Conservation (phyloP, 1,140 invertebrate species). For the Lysiphlebus fabarum region DNA sequence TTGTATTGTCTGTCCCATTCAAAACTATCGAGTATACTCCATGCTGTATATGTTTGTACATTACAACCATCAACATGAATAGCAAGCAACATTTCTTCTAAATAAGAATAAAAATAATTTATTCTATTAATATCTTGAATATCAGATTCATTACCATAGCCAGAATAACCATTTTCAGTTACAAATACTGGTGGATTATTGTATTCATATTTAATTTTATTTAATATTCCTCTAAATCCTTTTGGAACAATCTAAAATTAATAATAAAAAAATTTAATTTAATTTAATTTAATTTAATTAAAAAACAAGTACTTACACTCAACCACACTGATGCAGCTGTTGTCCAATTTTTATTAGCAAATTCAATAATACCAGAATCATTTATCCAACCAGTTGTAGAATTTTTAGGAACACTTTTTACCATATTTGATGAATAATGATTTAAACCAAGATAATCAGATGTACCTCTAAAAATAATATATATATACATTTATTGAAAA, state of each 20-base stretch:
- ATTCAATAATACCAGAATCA: conserved; percentile 34
- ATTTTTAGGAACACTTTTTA: conserved; percentile 34
- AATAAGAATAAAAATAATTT: conserved; percentile 50
- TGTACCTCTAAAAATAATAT: conserved; percentile 4
- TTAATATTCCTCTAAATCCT: conserved; percentile 67
- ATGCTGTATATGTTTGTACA: not conserved
- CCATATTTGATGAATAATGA: conserved; percentile 55
- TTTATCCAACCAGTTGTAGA: conserved; percentile 27
- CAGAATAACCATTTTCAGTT: conserved; percentile 71
- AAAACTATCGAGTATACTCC: conserved; percentile 8
- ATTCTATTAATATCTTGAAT: conserved; percentile 51
- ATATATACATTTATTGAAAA: too few relatives aligned
- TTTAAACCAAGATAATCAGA: conserved; percentile 53
- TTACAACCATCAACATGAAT: conserved; percentile 22
- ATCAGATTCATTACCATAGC: conserved; percentile 59
- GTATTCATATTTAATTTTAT: conserved; percentile 68
- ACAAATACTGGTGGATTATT: conserved; percentile 67
- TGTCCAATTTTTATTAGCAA: conserved; percentile 39
- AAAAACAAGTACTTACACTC: conserved; percentile 32
- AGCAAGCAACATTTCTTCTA: conserved; percentile 7
- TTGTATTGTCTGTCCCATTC: not conserved
- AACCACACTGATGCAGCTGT: conserved; percentile 38
- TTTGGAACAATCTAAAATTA: conserved; percentile 55
- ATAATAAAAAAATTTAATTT: too few relatives aligned
- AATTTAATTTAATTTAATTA: too few relatives aligned